Conservation (phyloP, 1,140 invertebrate species). For the Zeugodacus cucurbitae region DNA sequence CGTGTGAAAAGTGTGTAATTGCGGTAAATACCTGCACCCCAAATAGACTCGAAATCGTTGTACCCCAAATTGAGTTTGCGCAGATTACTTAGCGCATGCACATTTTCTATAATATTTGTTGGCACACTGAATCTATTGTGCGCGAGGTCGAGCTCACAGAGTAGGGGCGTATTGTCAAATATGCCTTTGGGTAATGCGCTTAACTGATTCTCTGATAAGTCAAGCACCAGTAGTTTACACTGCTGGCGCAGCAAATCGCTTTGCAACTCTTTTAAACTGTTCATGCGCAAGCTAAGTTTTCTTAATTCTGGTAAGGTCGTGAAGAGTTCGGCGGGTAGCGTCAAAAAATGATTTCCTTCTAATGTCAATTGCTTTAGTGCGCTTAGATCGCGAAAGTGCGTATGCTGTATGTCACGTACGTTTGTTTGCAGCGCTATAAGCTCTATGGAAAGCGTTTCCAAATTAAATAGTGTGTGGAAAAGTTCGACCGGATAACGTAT, state of each 20-base stretch:
- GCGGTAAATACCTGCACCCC: neutral
- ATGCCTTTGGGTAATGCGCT: constrained; percentile 68
- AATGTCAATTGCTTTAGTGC: constrained; percentile 60
- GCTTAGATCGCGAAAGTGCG: constrained; percentile 70
- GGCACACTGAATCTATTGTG: constrained; percentile 70
- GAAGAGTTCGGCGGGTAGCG: constrained; percentile 70
- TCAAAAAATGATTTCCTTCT: neutral
- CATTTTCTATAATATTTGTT: constrained; percentile 14
- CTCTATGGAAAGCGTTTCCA: neutral
- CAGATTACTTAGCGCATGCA: constrained; percentile 43
- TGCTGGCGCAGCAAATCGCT: constrained; percentile 71
- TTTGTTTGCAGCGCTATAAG: constrained; percentile 42
- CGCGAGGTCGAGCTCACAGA: constrained; percentile 69
- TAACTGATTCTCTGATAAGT: constrained; percentile 71
- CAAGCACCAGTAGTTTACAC: constrained; percentile 68
- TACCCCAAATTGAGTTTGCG: neutral
- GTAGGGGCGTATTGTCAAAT: constrained; percentile 67
- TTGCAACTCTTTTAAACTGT: constrained; percentile 72
- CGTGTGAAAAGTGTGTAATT: constrained; percentile 19
- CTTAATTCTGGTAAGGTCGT: constrained; percentile 70
- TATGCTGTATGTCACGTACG: constrained; percentile 69
- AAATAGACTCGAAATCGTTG: neutral
- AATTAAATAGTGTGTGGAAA: neutral
- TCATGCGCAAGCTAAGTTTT: constrained; percentile 70
- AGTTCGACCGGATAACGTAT: neutral